These are phyloP conservation scores for Ictalurus punctatus DNA, from an alignment of 2,113 vertebrate genomes.

Conservation along the genomic window DNA sequence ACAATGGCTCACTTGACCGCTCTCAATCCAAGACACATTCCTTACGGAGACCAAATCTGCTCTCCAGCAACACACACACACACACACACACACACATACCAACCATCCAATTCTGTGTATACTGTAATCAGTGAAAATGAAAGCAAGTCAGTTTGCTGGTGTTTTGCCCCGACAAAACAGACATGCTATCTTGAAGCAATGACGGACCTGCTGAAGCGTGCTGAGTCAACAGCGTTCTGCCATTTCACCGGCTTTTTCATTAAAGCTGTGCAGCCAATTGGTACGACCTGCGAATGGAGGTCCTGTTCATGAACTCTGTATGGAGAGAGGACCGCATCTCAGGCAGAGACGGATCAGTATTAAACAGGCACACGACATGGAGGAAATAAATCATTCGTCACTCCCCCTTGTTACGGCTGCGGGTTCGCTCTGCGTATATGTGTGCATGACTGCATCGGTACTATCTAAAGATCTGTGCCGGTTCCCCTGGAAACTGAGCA, in stretches of 20 bases:
- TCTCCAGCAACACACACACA: slow-evolving; percentile 66
- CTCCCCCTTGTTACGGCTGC: slow-evolving; percentile 1
- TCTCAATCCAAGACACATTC: slow-evolving; percentile 63
- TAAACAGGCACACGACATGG: slow-evolving; percentile 41
- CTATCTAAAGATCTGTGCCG: not conserved
- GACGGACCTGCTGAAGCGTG: not conserved
- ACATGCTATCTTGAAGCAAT: not conserved
- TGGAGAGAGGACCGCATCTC: slow-evolving; percentile 62
- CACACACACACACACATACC: not conserved
- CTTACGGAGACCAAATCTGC: slow-evolving; percentile 77
- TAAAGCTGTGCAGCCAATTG: slow-evolving; percentile 7
- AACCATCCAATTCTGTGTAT: not conserved
- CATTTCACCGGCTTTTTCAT: slow-evolving; percentile 16
- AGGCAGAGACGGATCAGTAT: not conserved
- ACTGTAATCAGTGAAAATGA: not conserved
- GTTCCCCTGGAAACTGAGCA: slow-evolving; percentile 5
- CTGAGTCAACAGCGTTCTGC: slow-evolving; percentile 12
- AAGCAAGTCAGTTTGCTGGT: not conserved
- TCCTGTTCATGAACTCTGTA: slow-evolving; percentile 45
- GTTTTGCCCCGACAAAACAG: not conserved
- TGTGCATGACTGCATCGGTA: not conserved
- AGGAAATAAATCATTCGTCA: slow-evolving; percentile 54
- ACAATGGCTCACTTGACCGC: slow-evolving; percentile 83
- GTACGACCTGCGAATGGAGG: not conserved
- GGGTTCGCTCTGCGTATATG: not conserved